phyloP scores from a whole-genome alignment of 1,140 invertebrate genomes.

The Lutraria rhynchaena region DNA sequence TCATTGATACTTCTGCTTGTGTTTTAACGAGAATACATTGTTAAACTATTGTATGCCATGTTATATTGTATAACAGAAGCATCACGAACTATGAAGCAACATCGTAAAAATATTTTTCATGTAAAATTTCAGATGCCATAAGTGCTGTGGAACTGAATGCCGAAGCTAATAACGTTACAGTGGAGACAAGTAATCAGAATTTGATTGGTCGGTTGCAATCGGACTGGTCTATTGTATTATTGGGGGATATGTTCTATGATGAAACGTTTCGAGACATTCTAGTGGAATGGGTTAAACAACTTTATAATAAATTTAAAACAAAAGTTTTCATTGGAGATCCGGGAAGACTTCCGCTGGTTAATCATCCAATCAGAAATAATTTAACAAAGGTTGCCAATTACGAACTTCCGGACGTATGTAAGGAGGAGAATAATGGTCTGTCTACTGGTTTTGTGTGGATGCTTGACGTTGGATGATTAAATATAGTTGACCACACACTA shows the following conservation, averaged over 20 bases:
- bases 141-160: constrained; percentile 56
- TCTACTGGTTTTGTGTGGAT: constrained; percentile 62
- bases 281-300: constrained; percentile 11
- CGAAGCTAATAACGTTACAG: constrained; percentile 40
- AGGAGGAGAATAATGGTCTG: constrained; percentile 66
- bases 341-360: constrained; percentile 54
- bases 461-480: constrained; percentile 4
- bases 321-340: constrained; percentile 65
- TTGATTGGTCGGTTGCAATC: constrained; percentile 40
- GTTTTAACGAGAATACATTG: too few relatives aligned
- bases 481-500: too few relatives aligned
- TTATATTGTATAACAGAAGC: too few relatives aligned
- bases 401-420: constrained; percentile 52
- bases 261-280: constrained; percentile 33
- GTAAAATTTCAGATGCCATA: constrained; percentile 60
- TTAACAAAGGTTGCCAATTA: constrained; percentile 61
- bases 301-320: constrained; percentile 24
- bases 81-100: too few relatives aligned
- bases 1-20: too few relatives aligned
- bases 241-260: constrained; percentile 69
- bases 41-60: too few relatives aligned
- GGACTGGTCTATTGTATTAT: constrained; percentile 54
- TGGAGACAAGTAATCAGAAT: constrained; percentile 42
- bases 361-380: constrained; percentile 59
- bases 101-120: neutral